A percentile compares a stretch with the other conserved stretches of the same genome.
Conservation (phyloP, 2,888 invertebrate species). For the Ophion obscuratus region DNA sequence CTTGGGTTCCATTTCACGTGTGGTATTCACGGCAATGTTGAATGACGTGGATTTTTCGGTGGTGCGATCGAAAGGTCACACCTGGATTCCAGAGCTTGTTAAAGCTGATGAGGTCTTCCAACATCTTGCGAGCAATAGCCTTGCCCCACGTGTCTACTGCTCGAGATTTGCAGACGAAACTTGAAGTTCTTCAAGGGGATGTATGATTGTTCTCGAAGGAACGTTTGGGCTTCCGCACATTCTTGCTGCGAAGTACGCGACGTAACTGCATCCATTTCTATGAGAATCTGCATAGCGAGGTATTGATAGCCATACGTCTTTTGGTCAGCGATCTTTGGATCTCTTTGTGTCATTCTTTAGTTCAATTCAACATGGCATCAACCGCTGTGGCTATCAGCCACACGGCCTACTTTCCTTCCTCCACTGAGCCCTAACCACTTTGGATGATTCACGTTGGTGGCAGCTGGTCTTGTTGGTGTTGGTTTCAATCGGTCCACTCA, state of each 20-base stretch:
- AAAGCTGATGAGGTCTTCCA: conserved; percentile 53
- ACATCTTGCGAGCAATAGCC: conserved; percentile 24
- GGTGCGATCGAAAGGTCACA: conserved; percentile 42
- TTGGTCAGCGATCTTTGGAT: background rate
- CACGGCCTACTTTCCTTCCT: too few relatives aligned
- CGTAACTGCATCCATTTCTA: background rate
- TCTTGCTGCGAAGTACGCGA: too few relatives aligned
- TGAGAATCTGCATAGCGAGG: background rate
- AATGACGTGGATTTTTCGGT: conserved; percentile 14
- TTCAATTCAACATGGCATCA: background rate
- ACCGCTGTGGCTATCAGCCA: background rate
- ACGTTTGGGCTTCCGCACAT: background rate
- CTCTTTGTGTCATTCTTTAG: background rate
- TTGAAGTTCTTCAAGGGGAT: conserved; percentile 78
- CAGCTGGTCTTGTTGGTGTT: too few relatives aligned
- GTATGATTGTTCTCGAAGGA: conserved; percentile 75
- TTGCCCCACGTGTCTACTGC: background rate
- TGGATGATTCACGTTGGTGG: too few relatives aligned
- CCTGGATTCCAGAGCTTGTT: conserved; percentile 52
- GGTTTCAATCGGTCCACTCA: too few relatives aligned
- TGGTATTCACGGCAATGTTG: background rate
- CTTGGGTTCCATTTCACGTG: background rate
- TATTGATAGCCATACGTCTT: background rate
- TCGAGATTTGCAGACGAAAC: conserved; percentile 41
- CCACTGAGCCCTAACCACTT: too few relatives aligned